phyloP scores from a whole-genome alignment of 1,140 invertebrate species.

The Microplitis mediator region DNA sequence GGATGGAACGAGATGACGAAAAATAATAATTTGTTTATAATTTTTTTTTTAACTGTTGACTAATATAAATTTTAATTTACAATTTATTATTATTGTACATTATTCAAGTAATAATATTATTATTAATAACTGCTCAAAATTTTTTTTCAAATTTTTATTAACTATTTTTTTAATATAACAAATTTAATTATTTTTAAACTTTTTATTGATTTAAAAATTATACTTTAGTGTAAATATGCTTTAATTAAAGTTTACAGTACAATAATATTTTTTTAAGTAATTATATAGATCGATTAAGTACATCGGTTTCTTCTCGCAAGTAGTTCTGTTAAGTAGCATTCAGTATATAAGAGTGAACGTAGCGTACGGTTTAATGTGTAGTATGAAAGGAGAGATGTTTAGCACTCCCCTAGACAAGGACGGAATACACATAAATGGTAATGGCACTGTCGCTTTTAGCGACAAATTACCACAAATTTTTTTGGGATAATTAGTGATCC shows the following conservation, averaged over 20 bases:
- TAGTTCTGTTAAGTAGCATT: neutral
- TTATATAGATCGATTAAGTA: too few species aligned
- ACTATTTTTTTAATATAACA: neutral
- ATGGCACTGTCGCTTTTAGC: slow-evolving; percentile 13
- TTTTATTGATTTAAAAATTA: neutral
- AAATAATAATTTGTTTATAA: too few species aligned
- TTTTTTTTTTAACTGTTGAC: too few species aligned
- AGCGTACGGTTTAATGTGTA: neutral
- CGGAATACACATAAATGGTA: slow-evolving; percentile 14
- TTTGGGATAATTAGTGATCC: neutral
- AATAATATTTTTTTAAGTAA: too few species aligned
- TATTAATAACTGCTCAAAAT: too few species aligned
- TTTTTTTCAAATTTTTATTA: too few species aligned
- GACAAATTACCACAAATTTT: slow-evolving; percentile 6
- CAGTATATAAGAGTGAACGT: neutral
- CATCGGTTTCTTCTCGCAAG: slow-evolving; percentile 4
- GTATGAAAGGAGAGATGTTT: slow-evolving; percentile 24
- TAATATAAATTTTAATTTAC: too few species aligned
- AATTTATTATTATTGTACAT: too few species aligned
- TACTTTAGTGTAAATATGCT: neutral
- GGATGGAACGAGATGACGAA: too few species aligned
- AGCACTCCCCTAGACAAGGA: slow-evolving; percentile 25
- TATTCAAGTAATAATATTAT: too few species aligned
- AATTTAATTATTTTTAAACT: neutral
- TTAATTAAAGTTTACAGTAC: too few species aligned